Base-by-base conservation (phyloP, 2,797 vertebrate genomes). In the Sebastes aleutianus region DNA sequence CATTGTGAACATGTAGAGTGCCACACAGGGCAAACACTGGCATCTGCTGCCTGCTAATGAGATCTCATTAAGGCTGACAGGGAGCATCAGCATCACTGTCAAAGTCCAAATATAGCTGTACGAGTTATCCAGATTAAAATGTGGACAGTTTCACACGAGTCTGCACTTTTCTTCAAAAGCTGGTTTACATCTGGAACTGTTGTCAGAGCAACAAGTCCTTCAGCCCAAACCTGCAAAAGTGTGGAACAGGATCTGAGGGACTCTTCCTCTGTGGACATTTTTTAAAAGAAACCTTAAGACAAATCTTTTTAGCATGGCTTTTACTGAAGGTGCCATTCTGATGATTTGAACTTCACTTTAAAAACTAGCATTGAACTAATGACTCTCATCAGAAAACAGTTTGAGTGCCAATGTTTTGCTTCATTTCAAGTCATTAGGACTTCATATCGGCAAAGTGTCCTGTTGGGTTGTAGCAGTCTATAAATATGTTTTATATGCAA, bases 1-100 rank as follows among this genome's bases (percentile, higher is more conserved):
- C 81, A 73, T n/a, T 57, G 76, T 47, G 56, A 65, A 74, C 69
- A 78, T 72, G 64, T 3, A 74, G 78, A 29, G 50, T 6, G 74
- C 29, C 63, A 61, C 72, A 24, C 58, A 18, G 78, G 78, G 29
- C 67, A 66, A 84, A 89, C 74, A 63, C 63, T 58, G 79, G 76
- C 90, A 84, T 92, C 88, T 89, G 87, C 70, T 78, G 67, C 70
- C 81, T 24, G 69, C 75, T 91, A 86, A 91, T 82, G 67, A 89
- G 80, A 84, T 76, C 76, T 87, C 80, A 82, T 80, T 54, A 53
- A 29, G 68, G 67, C 79, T 84, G 86, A 87, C 84, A 20, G 67
- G 64, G 18, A 83, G 56, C 83, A 68, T 89, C 85, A 71, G 64
- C 84, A 69, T 81, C 76, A 53, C 70, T 82, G 83, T 82, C 78